Evolutionary conservation across 2,888 invertebrate genomes (phyloP).

Genomic region (Drosophila atripex): DNA sequence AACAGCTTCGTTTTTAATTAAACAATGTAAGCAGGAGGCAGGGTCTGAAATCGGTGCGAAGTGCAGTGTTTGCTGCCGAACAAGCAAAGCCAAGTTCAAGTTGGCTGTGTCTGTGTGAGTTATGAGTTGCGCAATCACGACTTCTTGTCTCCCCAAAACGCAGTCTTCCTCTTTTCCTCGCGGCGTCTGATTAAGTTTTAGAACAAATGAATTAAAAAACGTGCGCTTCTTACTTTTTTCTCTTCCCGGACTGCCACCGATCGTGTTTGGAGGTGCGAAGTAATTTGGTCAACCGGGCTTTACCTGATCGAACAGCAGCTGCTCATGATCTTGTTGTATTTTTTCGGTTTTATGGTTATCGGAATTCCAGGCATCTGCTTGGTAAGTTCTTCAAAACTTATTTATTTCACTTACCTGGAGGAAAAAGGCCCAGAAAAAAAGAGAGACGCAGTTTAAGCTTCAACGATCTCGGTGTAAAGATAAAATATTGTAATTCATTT

Average conservation of each 20-base stretch:
- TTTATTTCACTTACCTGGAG: constrained; percentile 48
- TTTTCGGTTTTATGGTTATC: constrained; percentile 45
- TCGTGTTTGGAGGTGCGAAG: constrained; percentile 67
- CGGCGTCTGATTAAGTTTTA: constrained; percentile 73
- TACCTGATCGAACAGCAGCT: constrained; percentile 54
- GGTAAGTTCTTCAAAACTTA: constrained; percentile 57
- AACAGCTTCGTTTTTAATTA: constrained; percentile 80
- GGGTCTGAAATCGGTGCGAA: constrained; percentile 42
- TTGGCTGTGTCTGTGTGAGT: constrained; percentile 77
- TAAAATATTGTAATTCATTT: constrained; percentile 79
- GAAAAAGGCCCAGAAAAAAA: not conserved
- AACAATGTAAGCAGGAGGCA: constrained; percentile 76
- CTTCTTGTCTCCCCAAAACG: constrained; percentile 79
- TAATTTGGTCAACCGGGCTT: constrained; percentile 54
- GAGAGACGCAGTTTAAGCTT: constrained; percentile 21
- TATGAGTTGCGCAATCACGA: constrained; percentile 83
- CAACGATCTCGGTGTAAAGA: constrained; percentile 69
- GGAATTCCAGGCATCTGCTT: constrained; percentile 53
- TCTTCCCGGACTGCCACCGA: constrained; percentile 13
- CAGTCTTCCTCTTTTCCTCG: constrained; percentile 15
- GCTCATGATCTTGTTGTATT: constrained; percentile 19
- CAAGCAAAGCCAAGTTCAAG: constrained; percentile 52
- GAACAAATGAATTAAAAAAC: constrained; percentile 79
- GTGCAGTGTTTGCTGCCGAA: constrained; percentile 41
- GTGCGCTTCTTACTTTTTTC: constrained; percentile 51